A percentile compares a stretch with the other conserved stretches of the same genome.
phyloP scores from a whole-genome alignment of 2,797 vertebrate genomes.

The Sylvia borin region DNA sequence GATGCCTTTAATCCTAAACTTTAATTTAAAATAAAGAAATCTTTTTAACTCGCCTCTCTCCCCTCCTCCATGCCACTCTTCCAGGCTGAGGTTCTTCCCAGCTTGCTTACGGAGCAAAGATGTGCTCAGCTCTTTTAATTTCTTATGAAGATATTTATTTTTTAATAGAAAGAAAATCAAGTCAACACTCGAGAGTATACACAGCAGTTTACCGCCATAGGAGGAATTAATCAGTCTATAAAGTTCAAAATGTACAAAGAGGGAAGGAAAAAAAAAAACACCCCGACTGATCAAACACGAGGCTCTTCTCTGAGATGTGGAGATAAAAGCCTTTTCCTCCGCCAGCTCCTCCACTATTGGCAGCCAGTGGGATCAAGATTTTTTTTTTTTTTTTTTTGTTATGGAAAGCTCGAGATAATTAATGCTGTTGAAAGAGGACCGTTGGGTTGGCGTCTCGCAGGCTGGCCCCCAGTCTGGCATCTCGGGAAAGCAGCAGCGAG shows the following conservation, averaged over 20 bases:
- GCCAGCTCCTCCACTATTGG: constrained; percentile 76
- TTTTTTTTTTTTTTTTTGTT: constrained; percentile 66
- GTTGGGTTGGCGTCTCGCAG: constrained; percentile 80
- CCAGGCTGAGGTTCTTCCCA: constrained; percentile 43
- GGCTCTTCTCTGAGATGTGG: constrained; percentile 68
- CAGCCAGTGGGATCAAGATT: constrained; percentile 79
- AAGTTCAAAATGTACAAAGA: constrained; percentile 74
- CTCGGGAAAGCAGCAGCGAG: constrained; percentile 75
- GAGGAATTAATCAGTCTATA: constrained; percentile 78
- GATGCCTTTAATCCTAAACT: constrained; percentile 78
- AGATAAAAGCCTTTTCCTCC: constrained; percentile 80
- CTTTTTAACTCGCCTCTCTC: constrained; percentile 66
- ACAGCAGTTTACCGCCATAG: constrained; percentile 65
- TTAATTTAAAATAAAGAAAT: constrained; percentile 83
- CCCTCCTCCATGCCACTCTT: background rate
- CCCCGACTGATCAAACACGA: constrained; percentile 74
- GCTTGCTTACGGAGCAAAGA: constrained; percentile 59
- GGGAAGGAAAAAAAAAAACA: background rate
- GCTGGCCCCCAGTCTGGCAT: constrained; percentile 82
- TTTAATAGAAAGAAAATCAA: constrained; percentile 77
- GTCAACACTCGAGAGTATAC: constrained; percentile 67
- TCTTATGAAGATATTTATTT: constrained; percentile 67
- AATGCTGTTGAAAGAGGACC: constrained; percentile 84
- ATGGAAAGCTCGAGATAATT: constrained; percentile 85
- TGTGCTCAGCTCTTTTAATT: constrained; percentile 73